Conservation (phyloP, 2,888 invertebrate species). For the Dexiosoma caninum region DNA sequence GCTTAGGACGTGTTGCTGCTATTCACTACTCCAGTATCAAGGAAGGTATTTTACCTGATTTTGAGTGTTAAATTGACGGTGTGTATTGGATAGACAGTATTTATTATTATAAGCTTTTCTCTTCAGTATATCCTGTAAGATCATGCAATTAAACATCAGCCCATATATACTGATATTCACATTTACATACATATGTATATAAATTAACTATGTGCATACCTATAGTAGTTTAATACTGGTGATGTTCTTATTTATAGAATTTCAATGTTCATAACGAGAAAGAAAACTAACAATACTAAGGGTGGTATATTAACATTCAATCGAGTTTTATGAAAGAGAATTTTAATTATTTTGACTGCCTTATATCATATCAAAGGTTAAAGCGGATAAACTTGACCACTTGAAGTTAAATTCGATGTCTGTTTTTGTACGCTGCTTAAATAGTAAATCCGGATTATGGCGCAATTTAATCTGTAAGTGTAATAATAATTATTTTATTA, state of each 20-base stretch:
- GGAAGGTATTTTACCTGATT: not conserved
- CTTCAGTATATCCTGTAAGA: too few relatives aligned
- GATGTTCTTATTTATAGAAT: constrained; percentile 8
- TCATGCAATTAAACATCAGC: constrained; percentile 11
- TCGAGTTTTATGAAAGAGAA: not conserved
- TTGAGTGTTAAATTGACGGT: not conserved
- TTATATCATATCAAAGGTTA: constrained; percentile 10
- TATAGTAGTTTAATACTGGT: too few relatives aligned
- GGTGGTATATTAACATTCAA: not conserved
- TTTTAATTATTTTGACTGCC: constrained; percentile 13
- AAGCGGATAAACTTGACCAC: not conserved
- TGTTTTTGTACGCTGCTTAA: not conserved
- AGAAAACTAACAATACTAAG: not conserved
- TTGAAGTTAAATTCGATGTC: constrained; percentile 28
- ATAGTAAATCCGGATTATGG: constrained; percentile 40
- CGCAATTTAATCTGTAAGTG: constrained; percentile 59
- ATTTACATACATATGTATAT: too few relatives aligned
- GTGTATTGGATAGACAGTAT: not conserved
- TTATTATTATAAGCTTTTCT: too few relatives aligned
- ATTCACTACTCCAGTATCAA: not conserved
- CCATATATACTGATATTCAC: too few relatives aligned
- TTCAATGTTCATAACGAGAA: constrained; percentile 6
- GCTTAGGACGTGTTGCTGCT: constrained; percentile 28
- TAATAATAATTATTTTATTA: not conserved
- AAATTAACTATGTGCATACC: not conserved